phyloP scores from a whole-genome alignment of 2,888 invertebrate species.

The Hermaeophaga mercurialis region DNA sequence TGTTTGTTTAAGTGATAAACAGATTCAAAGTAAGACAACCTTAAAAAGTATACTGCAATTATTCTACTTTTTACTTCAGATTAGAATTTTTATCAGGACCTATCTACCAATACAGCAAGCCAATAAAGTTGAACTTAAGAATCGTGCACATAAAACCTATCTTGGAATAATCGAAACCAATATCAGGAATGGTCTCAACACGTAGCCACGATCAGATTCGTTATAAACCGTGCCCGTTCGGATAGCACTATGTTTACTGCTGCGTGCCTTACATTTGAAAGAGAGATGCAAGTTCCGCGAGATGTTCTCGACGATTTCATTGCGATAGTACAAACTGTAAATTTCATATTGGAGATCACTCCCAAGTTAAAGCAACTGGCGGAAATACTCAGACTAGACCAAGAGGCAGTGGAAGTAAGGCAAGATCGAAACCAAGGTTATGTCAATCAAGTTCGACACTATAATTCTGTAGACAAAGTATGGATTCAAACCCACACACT shows the following conservation, averaged over 20 bases:
- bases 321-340: constrained; percentile 12
- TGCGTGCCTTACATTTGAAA: constrained; percentile 42
- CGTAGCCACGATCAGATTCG: constrained; percentile 45
- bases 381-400: constrained; percentile 8
- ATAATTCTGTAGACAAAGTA: constrained; percentile 40
- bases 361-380: constrained; percentile 16
- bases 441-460: constrained; percentile 6
- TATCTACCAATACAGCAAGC: too few relatives aligned
- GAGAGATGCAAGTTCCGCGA: constrained; percentile 41
- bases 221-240: constrained; percentile 47
- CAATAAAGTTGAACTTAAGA: too few relatives aligned
- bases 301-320: constrained; percentile 29
- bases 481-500: constrained; percentile 35
- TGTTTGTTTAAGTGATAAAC: too few relatives aligned
- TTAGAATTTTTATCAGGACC: too few relatives aligned
- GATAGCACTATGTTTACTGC: constrained; percentile 41
- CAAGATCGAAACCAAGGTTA: constrained; percentile 10
- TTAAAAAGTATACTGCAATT: too few relatives aligned
- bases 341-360: constrained; percentile 22
- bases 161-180: constrained; percentile 46
- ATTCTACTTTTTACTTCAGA: too few relatives aligned
- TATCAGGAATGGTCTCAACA: neutral
- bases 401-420: constrained; percentile 13
- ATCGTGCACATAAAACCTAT: constrained; percentile 39
- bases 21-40: too few relatives aligned